phyloP scores from a whole-genome alignment of 2,113 vertebrate species.

The Platichthys flesus region DNA sequence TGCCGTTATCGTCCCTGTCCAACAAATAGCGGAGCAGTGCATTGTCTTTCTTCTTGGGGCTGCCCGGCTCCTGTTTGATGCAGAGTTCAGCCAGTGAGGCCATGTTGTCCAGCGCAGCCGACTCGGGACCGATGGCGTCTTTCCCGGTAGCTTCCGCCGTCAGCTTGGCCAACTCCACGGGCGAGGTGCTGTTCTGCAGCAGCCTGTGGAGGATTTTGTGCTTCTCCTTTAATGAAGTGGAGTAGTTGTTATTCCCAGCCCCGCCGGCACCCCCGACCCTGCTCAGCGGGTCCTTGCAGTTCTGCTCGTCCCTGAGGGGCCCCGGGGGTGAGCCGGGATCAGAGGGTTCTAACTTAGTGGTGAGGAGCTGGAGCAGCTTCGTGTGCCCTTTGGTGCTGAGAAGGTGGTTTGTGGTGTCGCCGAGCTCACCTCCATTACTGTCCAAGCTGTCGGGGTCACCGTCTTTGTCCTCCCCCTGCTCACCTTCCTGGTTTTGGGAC shows the following conservation, averaged over 20 bases:
- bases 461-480: slow-evolving; percentile 84
- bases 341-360: slow-evolving; percentile 91
- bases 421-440: slow-evolving; percentile 40
- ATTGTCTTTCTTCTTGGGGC: slow-evolving; percentile 99
- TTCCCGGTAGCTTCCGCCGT: slow-evolving; percentile 98
- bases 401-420: slow-evolving; percentile 85
- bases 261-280: slow-evolving; percentile 67
- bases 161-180: slow-evolving; percentile 95
- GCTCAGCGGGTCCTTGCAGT: slow-evolving; percentile 85
- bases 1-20: slow-evolving; percentile 93
- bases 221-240: slow-evolving; percentile 95
- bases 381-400: slow-evolving; percentile 93
- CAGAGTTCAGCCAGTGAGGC: slow-evolving; percentile 84
- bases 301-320: slow-evolving; percentile 80
- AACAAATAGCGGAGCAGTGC: slow-evolving; percentile 96
- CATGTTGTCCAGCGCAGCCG: slow-evolving; percentile 71
- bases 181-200: slow-evolving; percentile 96
- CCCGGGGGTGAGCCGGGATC: slow-evolving; percentile 86
- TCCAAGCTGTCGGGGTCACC: slow-evolving; percentile 22
- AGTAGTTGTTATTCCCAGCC: slow-evolving; percentile 60
- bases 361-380: slow-evolving; percentile 96
- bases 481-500: slow-evolving; percentile 81
- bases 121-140: slow-evolving; percentile 86
- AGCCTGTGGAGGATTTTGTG: slow-evolving; percentile 99
- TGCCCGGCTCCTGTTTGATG: slow-evolving; percentile 93